phyloP scores from a whole-genome alignment of 2,797 vertebrate genomes.

The Danionella dracula region DNA sequence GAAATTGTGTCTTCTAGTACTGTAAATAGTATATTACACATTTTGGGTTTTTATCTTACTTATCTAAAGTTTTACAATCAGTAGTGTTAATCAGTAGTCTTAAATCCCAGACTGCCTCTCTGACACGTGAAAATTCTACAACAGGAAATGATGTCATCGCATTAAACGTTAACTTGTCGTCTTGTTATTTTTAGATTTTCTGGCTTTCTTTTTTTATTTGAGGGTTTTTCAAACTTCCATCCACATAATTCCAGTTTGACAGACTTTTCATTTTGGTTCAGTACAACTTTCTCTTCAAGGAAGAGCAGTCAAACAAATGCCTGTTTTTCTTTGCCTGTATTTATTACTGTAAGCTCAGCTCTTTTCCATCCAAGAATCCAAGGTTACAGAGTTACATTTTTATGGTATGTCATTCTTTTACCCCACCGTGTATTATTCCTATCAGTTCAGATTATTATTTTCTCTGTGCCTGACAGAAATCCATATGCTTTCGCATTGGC shows the following conservation, averaged over 20 bases:
- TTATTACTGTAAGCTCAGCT: background rate
- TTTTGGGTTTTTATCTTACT: too few species aligned
- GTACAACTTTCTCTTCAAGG: background rate
- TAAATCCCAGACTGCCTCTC: too few species aligned
- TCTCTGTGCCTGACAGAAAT: slow-evolving; percentile 34
- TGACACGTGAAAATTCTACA: too few species aligned
- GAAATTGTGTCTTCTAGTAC: too few species aligned
- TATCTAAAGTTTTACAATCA: too few species aligned
- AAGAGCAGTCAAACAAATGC: background rate
- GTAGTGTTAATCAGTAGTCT: too few species aligned
- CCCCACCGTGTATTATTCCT: slow-evolving; percentile 11
- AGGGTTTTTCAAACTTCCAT: too few species aligned
- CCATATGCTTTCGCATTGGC: slow-evolving; percentile 24
- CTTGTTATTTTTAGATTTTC: background rate
- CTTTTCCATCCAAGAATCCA: background rate
- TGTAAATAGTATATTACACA: too few species aligned
- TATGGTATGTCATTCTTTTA: slow-evolving; percentile 1
- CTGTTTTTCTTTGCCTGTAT: background rate
- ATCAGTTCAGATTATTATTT: slow-evolving; percentile 33
- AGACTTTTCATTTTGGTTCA: background rate
- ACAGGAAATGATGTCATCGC: background rate
- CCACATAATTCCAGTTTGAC: background rate
- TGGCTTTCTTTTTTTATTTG: background rate
- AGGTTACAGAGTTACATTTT: slow-evolving; percentile 3
- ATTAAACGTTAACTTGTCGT: background rate